Conservation (phyloP, 2,113 vertebrate genomes). For the Rhinolophus sinicus region DNA sequence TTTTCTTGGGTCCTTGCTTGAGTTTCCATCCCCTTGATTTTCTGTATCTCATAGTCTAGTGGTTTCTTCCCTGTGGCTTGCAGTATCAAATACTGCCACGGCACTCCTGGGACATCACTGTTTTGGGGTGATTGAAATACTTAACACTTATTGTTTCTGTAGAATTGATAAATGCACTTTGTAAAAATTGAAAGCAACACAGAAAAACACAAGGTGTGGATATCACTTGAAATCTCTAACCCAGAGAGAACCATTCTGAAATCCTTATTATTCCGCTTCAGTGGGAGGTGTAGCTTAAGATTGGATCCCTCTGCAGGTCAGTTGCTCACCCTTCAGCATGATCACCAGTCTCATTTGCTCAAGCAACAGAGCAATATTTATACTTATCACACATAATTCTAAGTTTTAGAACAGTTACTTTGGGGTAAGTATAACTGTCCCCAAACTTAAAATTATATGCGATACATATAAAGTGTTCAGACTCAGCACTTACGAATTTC, state of each 20-base stretch:
- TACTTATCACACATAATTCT: conserved; percentile 78
- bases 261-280: neutral
- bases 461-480: conserved; percentile 70
- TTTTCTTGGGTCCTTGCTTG: neutral
- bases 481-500: conserved; percentile 69
- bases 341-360: conserved; percentile 60
- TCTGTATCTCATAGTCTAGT: neutral
- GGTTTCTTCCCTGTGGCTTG: neutral
- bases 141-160: neutral
- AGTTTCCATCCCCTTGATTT: neutral
- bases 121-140: conserved; percentile 37
- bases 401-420: conserved; percentile 74
- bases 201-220: neutral
- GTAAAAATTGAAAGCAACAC: conserved; percentile 21
- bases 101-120: neutral
- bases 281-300: neutral
- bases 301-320: conserved; percentile 12
- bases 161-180: neutral
- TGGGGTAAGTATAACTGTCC: conserved; percentile 76
- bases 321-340: conserved; percentile 28
- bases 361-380: conserved; percentile 65
- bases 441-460: conserved; percentile 75
- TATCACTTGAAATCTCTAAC: conserved; percentile 14
- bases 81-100: neutral
- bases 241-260: neutral